Base-by-base conservation (phyloP, 1,140 invertebrate species). In the Drosophila ogumai region DNA sequence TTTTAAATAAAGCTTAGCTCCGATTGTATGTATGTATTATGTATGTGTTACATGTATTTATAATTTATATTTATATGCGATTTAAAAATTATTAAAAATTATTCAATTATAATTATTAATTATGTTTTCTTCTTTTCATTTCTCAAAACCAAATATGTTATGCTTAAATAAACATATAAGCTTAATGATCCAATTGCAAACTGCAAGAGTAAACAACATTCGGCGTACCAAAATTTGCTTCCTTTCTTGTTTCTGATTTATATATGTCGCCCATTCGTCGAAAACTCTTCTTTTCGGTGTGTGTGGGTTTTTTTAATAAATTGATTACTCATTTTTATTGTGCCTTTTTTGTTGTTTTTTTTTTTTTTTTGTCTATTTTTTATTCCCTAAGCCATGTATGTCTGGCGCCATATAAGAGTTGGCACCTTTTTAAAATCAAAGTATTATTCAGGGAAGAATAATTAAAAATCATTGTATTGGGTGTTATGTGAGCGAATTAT, bases 391-490 rank as follows among this genome's bases (percentile, higher is more conserved):
- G 17, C 19, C 34, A 38, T 52, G 36, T 52, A 38, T 52, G 36
- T 52, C 28, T 22, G 65, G 65, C 34, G 65, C 61, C 61, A 50
- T 41, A 63, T 40, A 40, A 43, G 60, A 9, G 36, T 41, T 19
- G 52, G 52, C 32, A 32, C 43, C 43, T 31, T 61, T 63, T 22
- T 22, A 12, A 66, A 68, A 68, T 50, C 12, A 47, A 65, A 54
- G 17, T 67, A 3, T 31, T 67, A n/a, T 38, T 47, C 32, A 12
- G 64, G 67, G 67, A 71, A 38, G 64, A 69, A 66, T 66, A 40
- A 49, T 66, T 32, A 28, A 46, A 61, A 19, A 15, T 28, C 3
- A 28, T 28, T 15, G 34, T 17, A 12, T 46, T 6, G 32, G 3
- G 7, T 6, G 3, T 7, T 44, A 46, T 67, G 64, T 67, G 59